Conservation (phyloP, 2,113 vertebrate genomes). For the Takifugu bimaculatus region DNA sequence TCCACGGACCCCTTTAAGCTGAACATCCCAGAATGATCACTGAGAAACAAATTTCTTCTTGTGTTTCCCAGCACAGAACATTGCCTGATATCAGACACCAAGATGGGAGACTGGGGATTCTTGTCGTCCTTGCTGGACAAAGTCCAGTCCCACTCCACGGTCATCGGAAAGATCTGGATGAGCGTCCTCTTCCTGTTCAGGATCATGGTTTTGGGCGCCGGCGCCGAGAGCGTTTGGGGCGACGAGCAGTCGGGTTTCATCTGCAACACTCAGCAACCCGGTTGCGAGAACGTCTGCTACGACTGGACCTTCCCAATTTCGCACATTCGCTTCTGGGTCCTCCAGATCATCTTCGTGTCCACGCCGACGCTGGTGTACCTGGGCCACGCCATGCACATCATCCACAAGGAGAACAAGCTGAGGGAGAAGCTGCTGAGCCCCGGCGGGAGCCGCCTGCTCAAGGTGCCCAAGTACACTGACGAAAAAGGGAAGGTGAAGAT, state of each 20-base stretch:
- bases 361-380: slow-evolving; percentile 92
- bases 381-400: slow-evolving; percentile 87
- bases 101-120: slow-evolving; percentile 80
- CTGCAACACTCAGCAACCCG: slow-evolving; percentile 81
- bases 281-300: slow-evolving; percentile 83
- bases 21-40: background rate
- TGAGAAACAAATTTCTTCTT: background rate
- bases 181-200: slow-evolving; percentile 80
- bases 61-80: slow-evolving; percentile 19
- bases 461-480: slow-evolving; percentile 76
- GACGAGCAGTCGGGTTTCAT: slow-evolving; percentile 78
- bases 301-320: slow-evolving; percentile 81
- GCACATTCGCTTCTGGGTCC: slow-evolving; percentile 87
- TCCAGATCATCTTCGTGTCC: slow-evolving; percentile 96
- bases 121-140: slow-evolving; percentile 75
- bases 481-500: slow-evolving; percentile 73
- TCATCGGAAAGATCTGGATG: slow-evolving; percentile 82
- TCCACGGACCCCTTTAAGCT: background rate
- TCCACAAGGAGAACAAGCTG: slow-evolving; percentile 85
- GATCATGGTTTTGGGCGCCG: slow-evolving; percentile 79
- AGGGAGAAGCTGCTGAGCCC: slow-evolving; percentile 64
- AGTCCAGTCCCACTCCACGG: slow-evolving; percentile 78
- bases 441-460: slow-evolving; percentile 6
- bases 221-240: slow-evolving; percentile 79
- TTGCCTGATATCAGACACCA: slow-evolving; percentile 20